These are phyloP conservation scores for Myotis daubentonii DNA, from an alignment of 2,797 vertebrate species.

Conservation along the genomic window DNA sequence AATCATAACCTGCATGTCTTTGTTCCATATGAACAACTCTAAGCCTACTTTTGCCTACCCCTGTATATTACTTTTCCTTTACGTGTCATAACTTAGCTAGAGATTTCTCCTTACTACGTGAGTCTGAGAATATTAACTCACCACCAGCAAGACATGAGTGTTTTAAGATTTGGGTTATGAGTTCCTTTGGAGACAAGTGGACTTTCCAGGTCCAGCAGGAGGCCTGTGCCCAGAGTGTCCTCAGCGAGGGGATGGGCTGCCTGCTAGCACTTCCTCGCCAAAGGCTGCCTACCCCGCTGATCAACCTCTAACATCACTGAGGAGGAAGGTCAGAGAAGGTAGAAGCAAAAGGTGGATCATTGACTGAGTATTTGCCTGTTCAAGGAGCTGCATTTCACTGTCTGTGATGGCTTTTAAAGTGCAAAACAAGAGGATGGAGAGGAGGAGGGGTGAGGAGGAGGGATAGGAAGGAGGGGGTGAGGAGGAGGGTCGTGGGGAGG, in stretches of 20 bases:
- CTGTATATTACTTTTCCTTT: neutral
- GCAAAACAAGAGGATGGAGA: neutral
- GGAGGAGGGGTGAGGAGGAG: too few species aligned
- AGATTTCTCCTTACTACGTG: neutral
- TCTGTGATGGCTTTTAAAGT: neutral
- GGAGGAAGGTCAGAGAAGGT: neutral
- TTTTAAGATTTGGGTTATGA: neutral
- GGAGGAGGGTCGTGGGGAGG: fast-evolving
- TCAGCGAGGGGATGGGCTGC: neutral
- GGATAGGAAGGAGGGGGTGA: fast-evolving
- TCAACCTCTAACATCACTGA: neutral
- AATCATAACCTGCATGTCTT: neutral
- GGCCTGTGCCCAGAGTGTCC: neutral
- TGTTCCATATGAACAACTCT: neutral
- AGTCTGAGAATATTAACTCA: neutral
- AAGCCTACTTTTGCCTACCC: neutral
- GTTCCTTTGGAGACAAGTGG: neutral
- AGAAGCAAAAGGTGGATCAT: neutral
- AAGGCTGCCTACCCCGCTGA: neutral
- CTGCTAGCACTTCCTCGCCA: neutral
- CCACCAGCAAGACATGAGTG: neutral
- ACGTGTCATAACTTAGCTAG: neutral
- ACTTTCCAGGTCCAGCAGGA: neutral
- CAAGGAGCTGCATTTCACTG: neutral
- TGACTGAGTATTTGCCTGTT: neutral